These are phyloP conservation scores for Gouania willdenowi DNA, from an alignment of 2,797 vertebrate species.

Conservation along the genomic window DNA sequence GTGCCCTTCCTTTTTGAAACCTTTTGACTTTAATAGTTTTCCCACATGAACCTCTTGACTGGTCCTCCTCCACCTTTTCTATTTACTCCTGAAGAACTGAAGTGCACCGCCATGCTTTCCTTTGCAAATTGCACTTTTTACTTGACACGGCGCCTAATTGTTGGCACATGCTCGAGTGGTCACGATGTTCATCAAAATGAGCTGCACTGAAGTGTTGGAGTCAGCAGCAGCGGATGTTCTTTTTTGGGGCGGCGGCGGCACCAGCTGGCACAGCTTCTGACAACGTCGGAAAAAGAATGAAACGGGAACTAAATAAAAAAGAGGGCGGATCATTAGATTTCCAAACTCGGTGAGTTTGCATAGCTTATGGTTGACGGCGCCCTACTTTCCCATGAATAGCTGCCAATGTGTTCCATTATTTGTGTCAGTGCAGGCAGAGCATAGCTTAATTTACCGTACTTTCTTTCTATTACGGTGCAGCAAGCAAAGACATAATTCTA, in stretches of 20 bases:
- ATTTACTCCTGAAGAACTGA: constrained; percentile 40
- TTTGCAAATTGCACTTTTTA: constrained; percentile 69
- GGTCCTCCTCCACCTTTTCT: constrained; percentile 10
- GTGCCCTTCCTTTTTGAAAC: too few species aligned
- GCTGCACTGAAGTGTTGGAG: constrained; percentile 51
- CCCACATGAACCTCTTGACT: constrained; percentile 1
- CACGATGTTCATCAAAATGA: constrained; percentile 59
- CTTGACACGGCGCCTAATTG: constrained; percentile 67
- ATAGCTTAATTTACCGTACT: too few species aligned
- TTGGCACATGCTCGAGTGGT: constrained; percentile 67
- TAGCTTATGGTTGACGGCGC: constrained; percentile 72
- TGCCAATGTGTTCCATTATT: constrained; percentile 74
- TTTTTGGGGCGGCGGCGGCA: constrained; percentile 58
- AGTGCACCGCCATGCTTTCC: constrained; percentile 55
- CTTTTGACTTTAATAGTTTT: too few species aligned
- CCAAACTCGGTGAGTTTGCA: constrained; percentile 71
- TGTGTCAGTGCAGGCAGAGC: too few species aligned
- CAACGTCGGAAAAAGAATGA: neutral
- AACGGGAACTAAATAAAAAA: neutral
- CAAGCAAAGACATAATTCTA: too few species aligned
- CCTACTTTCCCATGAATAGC: constrained; percentile 66
- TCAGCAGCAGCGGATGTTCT: constrained; percentile 48
- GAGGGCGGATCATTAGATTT: constrained; percentile 74
- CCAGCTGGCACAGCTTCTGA: constrained; percentile 61
- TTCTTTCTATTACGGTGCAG: too few species aligned